A percentile compares a stretch with the other conserved stretches of the same genome.
phyloP scores from a whole-genome alignment of 2,888 invertebrate species.

The Stegophylla sp. region DNA sequence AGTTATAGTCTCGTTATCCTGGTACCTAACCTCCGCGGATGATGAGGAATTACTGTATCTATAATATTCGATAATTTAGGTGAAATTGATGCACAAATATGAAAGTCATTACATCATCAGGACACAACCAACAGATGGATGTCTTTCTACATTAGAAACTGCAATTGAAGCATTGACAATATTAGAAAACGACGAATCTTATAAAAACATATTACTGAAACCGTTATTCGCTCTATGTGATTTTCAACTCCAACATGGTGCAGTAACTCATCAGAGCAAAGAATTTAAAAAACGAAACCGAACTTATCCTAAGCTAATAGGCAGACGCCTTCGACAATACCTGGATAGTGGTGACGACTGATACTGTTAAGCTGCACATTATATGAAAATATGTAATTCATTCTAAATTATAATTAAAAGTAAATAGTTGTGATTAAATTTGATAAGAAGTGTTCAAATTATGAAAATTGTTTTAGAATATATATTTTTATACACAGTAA shows the following conservation, averaged over 20 bases:
- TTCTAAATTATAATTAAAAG: background rate
- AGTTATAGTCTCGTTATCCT: too few relatives aligned
- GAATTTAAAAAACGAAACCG: constrained; percentile 83
- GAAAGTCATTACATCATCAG: constrained; percentile 89
- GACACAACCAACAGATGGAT: constrained; percentile 90
- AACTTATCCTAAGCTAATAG: constrained; percentile 80
- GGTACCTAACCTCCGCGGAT: too few relatives aligned
- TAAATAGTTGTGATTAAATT: too few relatives aligned
- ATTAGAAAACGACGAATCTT: constrained; percentile 75
- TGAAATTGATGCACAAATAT: constrained; percentile 76
- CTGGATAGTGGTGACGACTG: constrained; percentile 62
- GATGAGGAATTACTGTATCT: background rate
- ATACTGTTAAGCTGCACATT: background rate
- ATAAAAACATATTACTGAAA: constrained; percentile 74
- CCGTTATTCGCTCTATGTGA: constrained; percentile 84
- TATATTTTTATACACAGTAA: too few relatives aligned
- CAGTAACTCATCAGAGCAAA: constrained; percentile 91
- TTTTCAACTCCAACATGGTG: constrained; percentile 88
- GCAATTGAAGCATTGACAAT: constrained; percentile 80
- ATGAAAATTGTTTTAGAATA: too few relatives aligned
- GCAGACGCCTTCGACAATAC: constrained; percentile 74
- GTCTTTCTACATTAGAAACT: constrained; percentile 88
- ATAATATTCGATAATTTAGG: constrained; percentile 65
- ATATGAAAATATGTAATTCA: background rate
- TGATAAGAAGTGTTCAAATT: too few relatives aligned